phyloP scores from a whole-genome alignment of 2,113 vertebrate species.

The Carettochelys insculpta region DNA sequence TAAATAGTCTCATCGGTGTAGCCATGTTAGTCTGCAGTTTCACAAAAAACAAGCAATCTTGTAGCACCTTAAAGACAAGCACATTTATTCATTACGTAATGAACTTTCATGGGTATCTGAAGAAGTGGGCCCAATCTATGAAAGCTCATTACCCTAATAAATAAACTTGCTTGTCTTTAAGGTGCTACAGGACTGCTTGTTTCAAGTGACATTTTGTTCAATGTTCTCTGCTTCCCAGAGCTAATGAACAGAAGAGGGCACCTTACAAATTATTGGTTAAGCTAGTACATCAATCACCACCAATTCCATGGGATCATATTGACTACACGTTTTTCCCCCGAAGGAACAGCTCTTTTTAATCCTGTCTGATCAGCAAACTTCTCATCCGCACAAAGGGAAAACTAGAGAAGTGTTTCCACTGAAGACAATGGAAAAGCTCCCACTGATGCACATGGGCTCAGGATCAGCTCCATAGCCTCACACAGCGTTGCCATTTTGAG shows the following conservation, averaged over 20 bases:
- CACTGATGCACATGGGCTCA: not conserved
- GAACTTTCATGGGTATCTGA: no score
- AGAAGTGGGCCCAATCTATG: no score
- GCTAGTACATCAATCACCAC: not conserved
- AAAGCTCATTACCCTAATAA: not conserved
- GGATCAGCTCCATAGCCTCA: not conserved
- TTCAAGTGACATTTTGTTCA: not conserved
- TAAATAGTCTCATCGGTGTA: no score
- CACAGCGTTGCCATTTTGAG: not conserved
- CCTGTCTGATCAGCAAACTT: not conserved
- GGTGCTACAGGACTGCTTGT: no score
- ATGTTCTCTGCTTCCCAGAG: not conserved
- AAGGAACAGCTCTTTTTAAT: not conserved
- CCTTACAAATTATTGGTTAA: not conserved
- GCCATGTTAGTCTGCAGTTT: no score
- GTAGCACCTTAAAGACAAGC: no score
- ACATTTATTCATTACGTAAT: no score
- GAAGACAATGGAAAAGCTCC: not conserved
- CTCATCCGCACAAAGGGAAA: not conserved
- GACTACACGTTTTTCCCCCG: not conserved
- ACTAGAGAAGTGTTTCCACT: not conserved
- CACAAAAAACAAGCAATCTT: no score
- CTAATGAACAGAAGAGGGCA: not conserved
- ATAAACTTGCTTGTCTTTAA: no score
- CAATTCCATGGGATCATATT: not conserved